Conservation (phyloP, 1,140 invertebrate species). For the Delia radicum region DNA sequence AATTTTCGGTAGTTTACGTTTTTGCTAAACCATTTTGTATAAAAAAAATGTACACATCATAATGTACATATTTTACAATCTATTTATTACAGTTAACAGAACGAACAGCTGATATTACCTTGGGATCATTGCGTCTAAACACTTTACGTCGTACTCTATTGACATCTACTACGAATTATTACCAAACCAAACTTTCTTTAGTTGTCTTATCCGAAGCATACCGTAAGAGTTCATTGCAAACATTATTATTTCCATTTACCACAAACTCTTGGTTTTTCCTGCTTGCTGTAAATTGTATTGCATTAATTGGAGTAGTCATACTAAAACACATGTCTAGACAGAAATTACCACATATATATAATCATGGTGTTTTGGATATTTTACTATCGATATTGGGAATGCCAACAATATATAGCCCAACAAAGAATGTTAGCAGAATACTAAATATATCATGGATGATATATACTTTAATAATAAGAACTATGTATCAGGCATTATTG, state of each 20-base stretch:
- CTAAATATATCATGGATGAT: neutral
- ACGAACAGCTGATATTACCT: neutral
- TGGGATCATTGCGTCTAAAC: slow-evolving; percentile 18
- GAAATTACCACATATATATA: neutral
- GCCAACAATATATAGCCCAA: neutral
- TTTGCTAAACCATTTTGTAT: too few species aligned
- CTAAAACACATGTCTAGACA: neutral
- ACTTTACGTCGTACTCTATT: neutral
- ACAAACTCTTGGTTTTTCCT: neutral
- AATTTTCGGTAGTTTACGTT: too few species aligned
- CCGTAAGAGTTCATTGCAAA: neutral
- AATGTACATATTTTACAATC: too few species aligned
- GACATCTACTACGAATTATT: neutral
- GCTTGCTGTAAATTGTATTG: neutral
- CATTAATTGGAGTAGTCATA: neutral
- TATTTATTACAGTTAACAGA: slow-evolving; percentile 2
- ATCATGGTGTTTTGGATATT: neutral
- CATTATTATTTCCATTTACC: slow-evolving; percentile 2
- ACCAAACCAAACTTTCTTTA: neutral
- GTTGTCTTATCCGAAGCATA: neutral
- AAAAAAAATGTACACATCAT: too few species aligned
- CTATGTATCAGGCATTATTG: neutral
- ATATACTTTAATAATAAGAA: neutral
- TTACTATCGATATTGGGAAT: neutral
- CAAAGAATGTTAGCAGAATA: neutral